Conservation (phyloP, 2,113 vertebrate species). For the Seriola quinqueradiata region DNA sequence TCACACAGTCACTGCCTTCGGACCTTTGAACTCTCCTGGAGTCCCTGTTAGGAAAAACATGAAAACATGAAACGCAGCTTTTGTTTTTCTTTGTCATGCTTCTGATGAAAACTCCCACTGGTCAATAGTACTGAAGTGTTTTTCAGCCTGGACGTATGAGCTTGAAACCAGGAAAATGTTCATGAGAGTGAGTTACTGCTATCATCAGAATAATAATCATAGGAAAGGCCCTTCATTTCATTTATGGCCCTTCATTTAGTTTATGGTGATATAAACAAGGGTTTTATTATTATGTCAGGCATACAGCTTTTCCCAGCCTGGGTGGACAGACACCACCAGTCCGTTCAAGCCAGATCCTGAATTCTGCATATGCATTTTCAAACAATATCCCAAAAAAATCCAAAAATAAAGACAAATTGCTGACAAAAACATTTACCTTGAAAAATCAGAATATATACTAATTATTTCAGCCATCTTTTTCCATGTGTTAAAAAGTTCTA, state of each 20-base stretch:
- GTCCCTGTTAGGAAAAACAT: slow-evolving; percentile 6
- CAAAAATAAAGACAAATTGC: neutral
- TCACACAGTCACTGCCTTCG: slow-evolving; percentile 40
- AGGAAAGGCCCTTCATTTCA: neutral
- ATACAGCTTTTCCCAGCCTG: neutral
- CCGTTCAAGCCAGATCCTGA: neutral
- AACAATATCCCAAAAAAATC: neutral
- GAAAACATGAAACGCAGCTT: slow-evolving; percentile 39
- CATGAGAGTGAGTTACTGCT: neutral
- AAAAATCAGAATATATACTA: neutral
- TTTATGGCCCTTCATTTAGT: neutral
- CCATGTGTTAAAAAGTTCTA: neutral
- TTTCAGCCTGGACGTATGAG: neutral
- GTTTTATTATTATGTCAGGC: neutral
- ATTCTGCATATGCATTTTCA: neutral
- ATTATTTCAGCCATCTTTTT: neutral
- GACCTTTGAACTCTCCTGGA: slow-evolving; percentile 56
- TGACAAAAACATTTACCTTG: neutral
- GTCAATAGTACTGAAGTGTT: neutral
- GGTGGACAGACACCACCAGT: neutral
- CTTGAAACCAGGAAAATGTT: neutral
- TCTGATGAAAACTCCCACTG: slow-evolving; percentile 7
- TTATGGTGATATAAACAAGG: slow-evolving; percentile 7
- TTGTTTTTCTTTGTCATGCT: slow-evolving; percentile 25
- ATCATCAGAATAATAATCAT: neutral